A percentile compares a stretch with the other conserved stretches of the same genome.
Evolutionary conservation across 1,140 invertebrate species (phyloP).

Genomic region (Cheumatopsyche charites): DNA sequence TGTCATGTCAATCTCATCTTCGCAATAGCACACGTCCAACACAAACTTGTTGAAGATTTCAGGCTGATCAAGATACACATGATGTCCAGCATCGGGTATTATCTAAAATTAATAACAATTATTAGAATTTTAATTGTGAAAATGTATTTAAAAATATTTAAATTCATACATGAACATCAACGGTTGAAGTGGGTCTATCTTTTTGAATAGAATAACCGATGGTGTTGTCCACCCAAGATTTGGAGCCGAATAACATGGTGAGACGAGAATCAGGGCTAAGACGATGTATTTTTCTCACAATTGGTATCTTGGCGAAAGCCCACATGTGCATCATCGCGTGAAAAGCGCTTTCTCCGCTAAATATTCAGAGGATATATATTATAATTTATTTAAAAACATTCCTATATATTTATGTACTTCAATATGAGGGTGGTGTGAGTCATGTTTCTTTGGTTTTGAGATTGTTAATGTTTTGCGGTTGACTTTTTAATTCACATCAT

Average conservation of each 20-base stretch:
- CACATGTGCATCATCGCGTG: constrained; percentile 42
- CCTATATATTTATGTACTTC: too few species aligned
- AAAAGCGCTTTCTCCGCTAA: constrained; percentile 46
- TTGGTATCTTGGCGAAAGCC: constrained; percentile 44
- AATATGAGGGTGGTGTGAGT: too few species aligned
- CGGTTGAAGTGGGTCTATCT: constrained; percentile 29
- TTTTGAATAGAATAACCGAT: constrained; percentile 34
- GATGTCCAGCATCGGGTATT: constrained; percentile 91
- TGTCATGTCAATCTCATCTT: constrained; percentile 28
- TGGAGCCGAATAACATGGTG: constrained; percentile 42
- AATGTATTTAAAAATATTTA: neutral
- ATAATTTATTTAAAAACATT: too few species aligned
- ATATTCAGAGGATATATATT: constrained; percentile 39
- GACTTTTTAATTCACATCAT: constrained; percentile 13
- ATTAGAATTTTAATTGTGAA: neutral
- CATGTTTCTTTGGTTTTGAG: too few species aligned
- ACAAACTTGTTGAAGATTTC: constrained; percentile 88
- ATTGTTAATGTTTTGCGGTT: too few species aligned
- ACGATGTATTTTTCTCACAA: constrained; percentile 38
- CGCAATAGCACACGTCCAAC: constrained; percentile 68
- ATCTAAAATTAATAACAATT: constrained; percentile 63
- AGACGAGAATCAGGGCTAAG: constrained; percentile 36
- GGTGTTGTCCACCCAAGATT: constrained; percentile 41
- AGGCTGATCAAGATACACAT: constrained; percentile 92
- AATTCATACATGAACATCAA: constrained; percentile 39